Percentiles rank a stretch among this genome's conserved stretches.
These are phyloP conservation scores for Glaucopsyche alexis DNA, from an alignment of 2,888 invertebrate species.

Conservation along the genomic window DNA sequence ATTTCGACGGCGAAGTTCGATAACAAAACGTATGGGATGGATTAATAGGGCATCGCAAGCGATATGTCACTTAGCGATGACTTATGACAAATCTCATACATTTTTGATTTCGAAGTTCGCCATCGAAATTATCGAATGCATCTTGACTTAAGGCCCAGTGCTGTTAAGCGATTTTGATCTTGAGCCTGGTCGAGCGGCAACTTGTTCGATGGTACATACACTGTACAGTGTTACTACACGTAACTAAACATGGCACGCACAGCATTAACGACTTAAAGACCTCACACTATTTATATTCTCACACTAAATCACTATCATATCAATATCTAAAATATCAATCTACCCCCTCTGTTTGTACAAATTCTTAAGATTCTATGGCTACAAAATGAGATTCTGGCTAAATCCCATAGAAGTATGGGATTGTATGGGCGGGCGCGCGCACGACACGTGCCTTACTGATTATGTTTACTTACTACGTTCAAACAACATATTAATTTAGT, in stretches of 20 bases:
- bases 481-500: constrained; percentile 79
- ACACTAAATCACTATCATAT: constrained; percentile 74
- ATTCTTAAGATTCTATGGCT: constrained; percentile 72
- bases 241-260: not conserved
- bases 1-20: no score
- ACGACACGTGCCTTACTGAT: constrained; percentile 68
- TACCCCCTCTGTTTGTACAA: constrained; percentile 70
- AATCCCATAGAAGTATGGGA: constrained; percentile 65
- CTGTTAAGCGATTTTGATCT: no score
- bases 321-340: constrained; percentile 76
- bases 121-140: no score
- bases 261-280: constrained; percentile 1
- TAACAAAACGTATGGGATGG: no score
- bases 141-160: no score
- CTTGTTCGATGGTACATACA: no score
- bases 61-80: no score
- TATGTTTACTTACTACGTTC: constrained; percentile 77
- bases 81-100: no score
- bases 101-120: no score
- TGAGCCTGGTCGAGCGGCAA: no score
- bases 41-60: no score
- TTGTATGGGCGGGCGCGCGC: constrained; percentile 65
- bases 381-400: constrained; percentile 66
- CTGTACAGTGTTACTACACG: no score
- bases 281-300: constrained; percentile 58